Evolutionary conservation across 2,888 invertebrate genomes (phyloP).

Genomic region (Stictocephala bisonia): DNA sequence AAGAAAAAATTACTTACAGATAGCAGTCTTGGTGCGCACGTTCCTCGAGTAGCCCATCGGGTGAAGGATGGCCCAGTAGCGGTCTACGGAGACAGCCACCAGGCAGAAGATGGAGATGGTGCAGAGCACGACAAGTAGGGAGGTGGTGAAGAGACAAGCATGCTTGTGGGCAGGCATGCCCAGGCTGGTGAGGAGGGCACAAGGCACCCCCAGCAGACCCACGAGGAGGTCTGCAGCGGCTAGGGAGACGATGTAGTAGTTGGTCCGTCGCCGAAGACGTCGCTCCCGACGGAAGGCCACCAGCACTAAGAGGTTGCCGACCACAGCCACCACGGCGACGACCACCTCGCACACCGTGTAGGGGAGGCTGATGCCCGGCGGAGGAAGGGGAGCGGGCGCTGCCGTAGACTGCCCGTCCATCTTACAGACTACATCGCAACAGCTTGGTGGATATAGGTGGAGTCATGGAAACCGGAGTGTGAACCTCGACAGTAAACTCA

Average conservation of each 20-base stretch:
- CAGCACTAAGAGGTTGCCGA: slow-evolving; percentile 89
- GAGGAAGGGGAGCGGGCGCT: too few relatives aligned
- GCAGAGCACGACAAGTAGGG: slow-evolving; percentile 86
- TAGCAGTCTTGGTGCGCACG: slow-evolving; percentile 86
- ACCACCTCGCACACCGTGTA: slow-evolving; percentile 85
- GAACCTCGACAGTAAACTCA: too few relatives aligned
- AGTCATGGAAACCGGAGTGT: too few relatives aligned
- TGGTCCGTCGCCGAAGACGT: slow-evolving; percentile 83
- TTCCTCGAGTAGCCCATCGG: slow-evolving; percentile 93
- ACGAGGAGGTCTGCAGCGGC: slow-evolving; percentile 90
- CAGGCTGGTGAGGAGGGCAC: slow-evolving; percentile 82
- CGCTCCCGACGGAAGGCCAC: slow-evolving; percentile 85
- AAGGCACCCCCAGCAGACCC: slow-evolving; percentile 88
- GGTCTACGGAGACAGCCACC: slow-evolving; percentile 91
- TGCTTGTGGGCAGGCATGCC: slow-evolving; percentile 83
- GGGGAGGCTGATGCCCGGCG: slow-evolving; percentile 78
- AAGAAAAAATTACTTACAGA: slow-evolving; percentile 87
- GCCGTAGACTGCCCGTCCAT: too few relatives aligned
- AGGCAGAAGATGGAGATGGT: slow-evolving; percentile 93
- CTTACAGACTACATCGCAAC: too few relatives aligned
- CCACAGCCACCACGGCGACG: slow-evolving; percentile 83
- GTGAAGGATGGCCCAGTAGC: slow-evolving; percentile 93
- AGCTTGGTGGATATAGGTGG: too few relatives aligned
- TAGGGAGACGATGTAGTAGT: slow-evolving; percentile 92
- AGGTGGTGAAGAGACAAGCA: slow-evolving; percentile 88